These are phyloP conservation scores for Mythimna albipuncta DNA, from an alignment of 2,888 invertebrate species.

Conservation along the genomic window DNA sequence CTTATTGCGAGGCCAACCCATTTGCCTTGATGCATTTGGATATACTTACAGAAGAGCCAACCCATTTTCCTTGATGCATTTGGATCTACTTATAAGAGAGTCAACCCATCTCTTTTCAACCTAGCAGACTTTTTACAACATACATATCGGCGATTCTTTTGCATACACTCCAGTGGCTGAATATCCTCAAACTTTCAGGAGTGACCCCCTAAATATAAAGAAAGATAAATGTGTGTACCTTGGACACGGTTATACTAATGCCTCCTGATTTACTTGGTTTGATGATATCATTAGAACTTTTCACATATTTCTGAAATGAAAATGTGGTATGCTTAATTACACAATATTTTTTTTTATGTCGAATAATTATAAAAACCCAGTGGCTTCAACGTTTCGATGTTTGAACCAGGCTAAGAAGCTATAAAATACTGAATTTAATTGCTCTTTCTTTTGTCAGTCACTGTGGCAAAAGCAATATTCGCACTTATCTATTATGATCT, in stretches of 20 bases:
- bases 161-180: too few relatives aligned
- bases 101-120: too few relatives aligned
- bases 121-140: too few relatives aligned
- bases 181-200: too few relatives aligned
- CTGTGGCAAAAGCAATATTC: background rate
- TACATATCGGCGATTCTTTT: background rate
- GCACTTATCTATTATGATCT: background rate
- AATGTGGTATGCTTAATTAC: background rate
- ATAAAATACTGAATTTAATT: too few relatives aligned
- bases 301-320: constrained; percentile 74
- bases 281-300: constrained; percentile 55
- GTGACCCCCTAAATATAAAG: background rate
- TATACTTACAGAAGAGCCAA: background rate
- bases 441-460: too few relatives aligned
- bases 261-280: constrained; percentile 68
- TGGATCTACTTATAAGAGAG: background rate
- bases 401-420: too few relatives aligned
- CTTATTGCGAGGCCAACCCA: too few relatives aligned
- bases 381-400: too few relatives aligned
- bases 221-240: constrained; percentile 58
- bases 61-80: background rate
- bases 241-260: constrained; percentile 77
- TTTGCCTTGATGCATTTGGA: background rate
- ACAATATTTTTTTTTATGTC: background rate
- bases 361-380: background rate